Percentiles rank a stretch among this genome's conserved stretches.
Conservation (phyloP, 2,797 vertebrate genomes). For the Rostrhamus sociabilis region DNA sequence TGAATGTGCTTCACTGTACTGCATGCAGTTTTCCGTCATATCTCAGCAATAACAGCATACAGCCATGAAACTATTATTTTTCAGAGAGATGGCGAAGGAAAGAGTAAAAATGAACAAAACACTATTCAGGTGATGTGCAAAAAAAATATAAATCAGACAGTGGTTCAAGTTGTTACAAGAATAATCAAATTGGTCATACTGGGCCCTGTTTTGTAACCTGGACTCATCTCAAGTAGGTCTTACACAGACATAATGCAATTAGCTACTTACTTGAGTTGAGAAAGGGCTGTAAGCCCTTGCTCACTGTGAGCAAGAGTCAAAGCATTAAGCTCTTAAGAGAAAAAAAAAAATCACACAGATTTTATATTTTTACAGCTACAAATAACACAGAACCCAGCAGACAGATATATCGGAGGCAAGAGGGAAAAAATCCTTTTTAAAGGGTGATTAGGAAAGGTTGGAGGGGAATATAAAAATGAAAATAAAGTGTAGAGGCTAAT, state of each 20-base stretch:
- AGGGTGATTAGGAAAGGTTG: not conserved
- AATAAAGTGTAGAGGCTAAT: slow-evolving; percentile 35
- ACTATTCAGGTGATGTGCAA: not conserved
- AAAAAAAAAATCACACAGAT: not conserved
- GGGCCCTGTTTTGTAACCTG: not conserved
- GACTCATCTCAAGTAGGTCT: not conserved
- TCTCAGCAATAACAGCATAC: slow-evolving; percentile 66
- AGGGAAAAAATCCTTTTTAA: not conserved
- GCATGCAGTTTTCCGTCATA: slow-evolving; percentile 68
- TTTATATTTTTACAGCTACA: not conserved
- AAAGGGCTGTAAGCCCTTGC: not conserved
- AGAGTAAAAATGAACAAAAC: slow-evolving; percentile 31
- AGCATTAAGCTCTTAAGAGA: not conserved
- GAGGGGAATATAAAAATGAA: not conserved
- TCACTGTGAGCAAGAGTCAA: not conserved
- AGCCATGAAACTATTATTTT: slow-evolving; percentile 73
- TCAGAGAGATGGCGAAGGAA: slow-evolving; percentile 26
- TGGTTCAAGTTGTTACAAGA: not conserved
- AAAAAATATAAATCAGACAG: slow-evolving; percentile 13
- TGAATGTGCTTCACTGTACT: slow-evolving; percentile 73
- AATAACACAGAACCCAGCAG: not conserved
- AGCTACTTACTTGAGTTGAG: not conserved
- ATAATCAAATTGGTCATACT: slow-evolving; percentile 24
- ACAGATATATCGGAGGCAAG: not conserved
- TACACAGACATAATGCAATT: not conserved